Percentiles rank a stretch among this genome's conserved stretches.
Conservation (phyloP, 2,888 invertebrate species). For the Apoderus coryli region DNA sequence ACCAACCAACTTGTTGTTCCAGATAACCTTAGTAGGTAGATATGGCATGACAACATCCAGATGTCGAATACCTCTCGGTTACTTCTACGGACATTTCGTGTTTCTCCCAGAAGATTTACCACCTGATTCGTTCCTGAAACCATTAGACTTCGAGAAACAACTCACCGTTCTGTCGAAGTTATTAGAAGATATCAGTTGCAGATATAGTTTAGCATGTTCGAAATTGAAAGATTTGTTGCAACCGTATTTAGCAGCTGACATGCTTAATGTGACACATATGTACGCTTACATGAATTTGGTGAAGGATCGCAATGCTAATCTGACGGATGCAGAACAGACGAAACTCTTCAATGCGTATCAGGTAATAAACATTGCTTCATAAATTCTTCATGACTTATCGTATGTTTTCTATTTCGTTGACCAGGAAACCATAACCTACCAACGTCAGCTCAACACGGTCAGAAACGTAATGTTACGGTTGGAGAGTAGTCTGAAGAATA, state of each 20-base stretch:
- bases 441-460: constrained; percentile 78
- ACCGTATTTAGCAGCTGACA: constrained; percentile 63
- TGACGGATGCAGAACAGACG: constrained; percentile 31
- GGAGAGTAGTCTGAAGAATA: constrained; percentile 35
- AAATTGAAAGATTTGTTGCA: constrained; percentile 67
- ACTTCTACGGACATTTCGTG: constrained; percentile 82
- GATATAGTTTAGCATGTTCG: constrained; percentile 70
- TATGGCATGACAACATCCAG: constrained; percentile 85
- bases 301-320: constrained; percentile 24
- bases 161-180: constrained; percentile 51
- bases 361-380: constrained; percentile 24
- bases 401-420: constrained; percentile 15
- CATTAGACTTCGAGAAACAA: constrained; percentile 39
- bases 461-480: constrained; percentile 60
- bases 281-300: constrained; percentile 58
- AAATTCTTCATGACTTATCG: no score
- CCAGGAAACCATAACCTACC: constrained; percentile 75
- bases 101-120: constrained; percentile 45
- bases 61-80: constrained; percentile 83
- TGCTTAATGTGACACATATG: constrained; percentile 69
- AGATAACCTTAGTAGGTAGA: constrained; percentile 83
- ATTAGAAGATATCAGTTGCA: constrained; percentile 66
- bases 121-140: constrained; percentile 27
- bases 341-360: constrained; percentile 39
- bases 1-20: constrained; percentile 11